phyloP scores from a whole-genome alignment of 1,140 invertebrate genomes.

The Ostrea edulis region DNA sequence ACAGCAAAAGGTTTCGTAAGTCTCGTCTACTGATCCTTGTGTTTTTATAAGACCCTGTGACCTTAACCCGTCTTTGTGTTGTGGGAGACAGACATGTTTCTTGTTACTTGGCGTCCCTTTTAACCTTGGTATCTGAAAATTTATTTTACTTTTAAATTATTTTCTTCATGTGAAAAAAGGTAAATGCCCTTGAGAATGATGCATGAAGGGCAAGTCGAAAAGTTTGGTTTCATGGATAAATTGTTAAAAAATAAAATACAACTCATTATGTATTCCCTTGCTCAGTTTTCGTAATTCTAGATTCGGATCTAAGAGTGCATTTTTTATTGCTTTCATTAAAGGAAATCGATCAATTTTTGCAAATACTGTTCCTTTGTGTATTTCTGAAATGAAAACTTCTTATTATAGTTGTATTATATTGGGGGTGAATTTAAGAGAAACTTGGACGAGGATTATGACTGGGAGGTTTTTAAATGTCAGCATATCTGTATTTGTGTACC shows the following conservation, averaged over 20 bases:
- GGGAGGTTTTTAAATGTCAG: not conserved
- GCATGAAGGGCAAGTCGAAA: not conserved
- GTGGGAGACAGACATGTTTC: not conserved
- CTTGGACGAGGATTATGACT: not conserved
- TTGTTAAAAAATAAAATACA: no score
- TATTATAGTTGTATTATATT: not conserved
- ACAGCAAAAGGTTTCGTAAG: no score
- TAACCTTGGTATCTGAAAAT: not conserved
- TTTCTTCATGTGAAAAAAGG: not conserved
- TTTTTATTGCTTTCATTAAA: no score
- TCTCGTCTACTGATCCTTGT: no score
- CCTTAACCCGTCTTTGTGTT: slow-evolving; percentile 4
- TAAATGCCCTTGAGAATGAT: slow-evolving; percentile 26
- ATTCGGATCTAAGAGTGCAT: no score
- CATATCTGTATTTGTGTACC: not conserved
- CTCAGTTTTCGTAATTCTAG: no score
- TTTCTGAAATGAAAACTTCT: not conserved
- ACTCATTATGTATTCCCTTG: no score
- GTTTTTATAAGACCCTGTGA: not conserved
- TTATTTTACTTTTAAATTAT: slow-evolving; percentile 1
- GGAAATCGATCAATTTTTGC: not conserved
- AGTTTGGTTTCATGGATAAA: not conserved
- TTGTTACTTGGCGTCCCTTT: not conserved
- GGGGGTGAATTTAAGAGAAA: not conserved
- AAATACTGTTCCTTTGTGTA: not conserved